Conservation (phyloP, 1,140 invertebrate species). For the Drosophila prosaltans region DNA sequence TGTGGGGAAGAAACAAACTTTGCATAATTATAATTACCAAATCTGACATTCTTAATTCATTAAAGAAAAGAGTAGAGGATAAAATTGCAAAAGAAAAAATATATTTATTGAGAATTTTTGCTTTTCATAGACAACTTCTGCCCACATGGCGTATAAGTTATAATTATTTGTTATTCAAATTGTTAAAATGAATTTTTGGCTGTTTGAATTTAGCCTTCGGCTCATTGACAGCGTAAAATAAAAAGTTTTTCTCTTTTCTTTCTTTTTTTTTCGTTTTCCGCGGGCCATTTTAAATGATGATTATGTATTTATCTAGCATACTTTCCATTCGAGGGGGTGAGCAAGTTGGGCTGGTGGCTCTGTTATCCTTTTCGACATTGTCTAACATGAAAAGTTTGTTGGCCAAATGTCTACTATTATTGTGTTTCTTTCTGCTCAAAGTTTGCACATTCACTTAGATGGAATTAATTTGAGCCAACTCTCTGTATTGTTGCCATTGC, state of each 20-base stretch:
- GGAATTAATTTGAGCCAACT: slow-evolving; percentile 42
- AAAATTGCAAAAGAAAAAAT: too few relatives aligned
- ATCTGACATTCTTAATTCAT: too few relatives aligned
- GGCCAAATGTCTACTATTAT: background rate
- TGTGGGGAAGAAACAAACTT: too few relatives aligned
- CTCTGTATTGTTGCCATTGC: slow-evolving; percentile 26
- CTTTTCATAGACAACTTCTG: background rate
- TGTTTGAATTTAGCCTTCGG: background rate
- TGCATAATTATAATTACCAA: too few relatives aligned
- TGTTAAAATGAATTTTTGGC: background rate
- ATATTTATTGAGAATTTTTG: background rate
- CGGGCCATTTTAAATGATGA: slow-evolving; percentile 42
- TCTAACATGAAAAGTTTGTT: slow-evolving; percentile 13
- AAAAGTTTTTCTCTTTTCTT: background rate
- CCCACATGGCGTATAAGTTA: slow-evolving; percentile 17
- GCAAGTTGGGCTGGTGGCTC: background rate
- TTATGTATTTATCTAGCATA: slow-evolving; percentile 23
- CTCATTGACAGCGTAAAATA: background rate
- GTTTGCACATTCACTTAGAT: slow-evolving; percentile 60
- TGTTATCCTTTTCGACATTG: slow-evolving; percentile 7
- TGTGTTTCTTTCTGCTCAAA: slow-evolving; percentile 26
- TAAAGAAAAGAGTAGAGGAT: too few relatives aligned
- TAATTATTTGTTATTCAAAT: slow-evolving; percentile 22
- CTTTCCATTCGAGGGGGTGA: background rate
- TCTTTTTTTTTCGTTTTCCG: slow-evolving; percentile 29